These are phyloP conservation scores for Conger conger DNA, from an alignment of 2,113 vertebrate genomes.

Conservation along the genomic window DNA sequence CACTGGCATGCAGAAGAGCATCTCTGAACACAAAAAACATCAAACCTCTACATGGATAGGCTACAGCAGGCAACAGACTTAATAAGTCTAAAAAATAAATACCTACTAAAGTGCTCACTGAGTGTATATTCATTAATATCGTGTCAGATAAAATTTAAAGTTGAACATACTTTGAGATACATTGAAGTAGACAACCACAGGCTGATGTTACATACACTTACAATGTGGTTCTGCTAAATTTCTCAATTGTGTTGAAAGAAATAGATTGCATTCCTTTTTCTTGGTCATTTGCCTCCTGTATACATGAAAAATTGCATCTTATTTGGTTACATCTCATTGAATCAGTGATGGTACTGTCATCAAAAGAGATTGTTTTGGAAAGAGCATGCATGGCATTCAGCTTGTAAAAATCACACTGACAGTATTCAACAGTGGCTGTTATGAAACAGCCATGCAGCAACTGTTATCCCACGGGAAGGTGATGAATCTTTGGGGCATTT, in stretches of 20 bases:
- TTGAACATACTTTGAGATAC: background rate
- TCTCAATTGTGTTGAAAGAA: background rate
- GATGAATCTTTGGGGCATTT: background rate
- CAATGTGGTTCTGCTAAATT: background rate
- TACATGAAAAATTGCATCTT: background rate
- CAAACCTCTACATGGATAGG: too few species aligned
- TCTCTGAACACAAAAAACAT: too few species aligned
- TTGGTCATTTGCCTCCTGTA: background rate
- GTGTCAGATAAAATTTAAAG: background rate
- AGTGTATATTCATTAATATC: background rate
- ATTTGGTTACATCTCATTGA: background rate
- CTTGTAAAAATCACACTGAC: background rate
- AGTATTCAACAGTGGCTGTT: background rate
- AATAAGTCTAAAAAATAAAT: too few species aligned
- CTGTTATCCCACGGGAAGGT: background rate
- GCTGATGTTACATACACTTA: background rate
- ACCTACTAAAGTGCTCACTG: background rate
- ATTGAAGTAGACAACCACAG: background rate
- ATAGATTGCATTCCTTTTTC: background rate
- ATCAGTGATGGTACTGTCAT: background rate
- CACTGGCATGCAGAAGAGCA: too few species aligned
- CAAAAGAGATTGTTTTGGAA: background rate
- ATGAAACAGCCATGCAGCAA: background rate
- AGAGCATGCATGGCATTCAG: background rate
- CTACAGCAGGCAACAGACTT: too few species aligned